Conservation (phyloP, 1,140 invertebrate species). For the Lysiphlebus fabarum region DNA sequence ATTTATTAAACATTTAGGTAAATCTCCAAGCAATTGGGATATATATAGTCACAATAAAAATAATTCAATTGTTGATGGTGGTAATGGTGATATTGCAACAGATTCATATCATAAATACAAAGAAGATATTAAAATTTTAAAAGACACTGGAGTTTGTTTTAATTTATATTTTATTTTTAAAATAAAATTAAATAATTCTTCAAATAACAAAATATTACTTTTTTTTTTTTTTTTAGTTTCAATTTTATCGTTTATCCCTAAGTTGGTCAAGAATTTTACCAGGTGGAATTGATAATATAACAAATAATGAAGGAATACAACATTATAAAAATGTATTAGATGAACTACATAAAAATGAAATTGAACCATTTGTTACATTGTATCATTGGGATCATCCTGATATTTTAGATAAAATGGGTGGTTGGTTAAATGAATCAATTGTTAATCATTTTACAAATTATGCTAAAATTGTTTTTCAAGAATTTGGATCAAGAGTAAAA, state of each 20-base stretch:
- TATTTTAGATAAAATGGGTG: conserved; percentile 58
- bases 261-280: conserved; percentile 63
- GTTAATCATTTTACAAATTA: conserved; percentile 58
- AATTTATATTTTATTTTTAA: conserved; percentile 1
- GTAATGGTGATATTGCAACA: conserved; percentile 56
- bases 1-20: too few relatives aligned
- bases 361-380: conserved; percentile 56
- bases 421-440: conserved; percentile 60
- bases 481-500: conserved; percentile 53
- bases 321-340: conserved; percentile 61
- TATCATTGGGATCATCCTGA: conserved; percentile 60
- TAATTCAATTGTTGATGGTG: conserved; percentile 40
- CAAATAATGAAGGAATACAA: conserved; percentile 57
- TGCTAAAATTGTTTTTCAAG: conserved; percentile 52
- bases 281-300: conserved; percentile 54
- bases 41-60: conserved; percentile 35
- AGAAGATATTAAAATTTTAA: conserved; percentile 53
- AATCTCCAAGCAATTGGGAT: conserved; percentile 43
- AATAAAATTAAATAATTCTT: not conserved
- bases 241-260: conserved; percentile 61
- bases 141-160: conserved; percentile 49
- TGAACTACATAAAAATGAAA: conserved; percentile 54
- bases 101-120: conserved; percentile 55
- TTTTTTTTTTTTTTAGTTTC: conserved; percentile 30
- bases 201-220: not conserved